A percentile compares a stretch with the other conserved stretches of the same genome.
Evolutionary conservation across 2,113 vertebrate species (phyloP).

Genomic region (Raja brachyura): DNA sequence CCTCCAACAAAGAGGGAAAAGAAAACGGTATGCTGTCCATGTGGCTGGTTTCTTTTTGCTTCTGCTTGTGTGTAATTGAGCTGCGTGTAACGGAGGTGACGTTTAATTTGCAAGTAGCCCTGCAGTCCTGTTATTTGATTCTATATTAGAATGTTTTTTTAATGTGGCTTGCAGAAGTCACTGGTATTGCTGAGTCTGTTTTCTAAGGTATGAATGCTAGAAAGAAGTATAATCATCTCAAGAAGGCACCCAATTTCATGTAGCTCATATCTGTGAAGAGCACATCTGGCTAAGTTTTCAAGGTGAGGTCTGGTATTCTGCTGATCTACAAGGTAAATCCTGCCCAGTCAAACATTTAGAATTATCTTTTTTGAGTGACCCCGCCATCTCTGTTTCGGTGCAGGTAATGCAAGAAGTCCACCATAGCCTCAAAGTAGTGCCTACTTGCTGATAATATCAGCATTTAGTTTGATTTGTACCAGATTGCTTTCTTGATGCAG

Average conservation of each 20-base stretch:
- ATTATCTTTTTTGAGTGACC: neutral
- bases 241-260: neutral
- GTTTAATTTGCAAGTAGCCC: neutral
- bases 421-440: neutral
- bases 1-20: constrained; percentile 87
- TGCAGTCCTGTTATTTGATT: neutral
- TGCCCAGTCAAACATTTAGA: neutral
- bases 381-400: neutral
- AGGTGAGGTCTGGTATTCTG: neutral
- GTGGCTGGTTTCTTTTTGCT: neutral
- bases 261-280: neutral
- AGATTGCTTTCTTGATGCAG: neutral
- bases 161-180: neutral
- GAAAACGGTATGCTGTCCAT: constrained; percentile 75
- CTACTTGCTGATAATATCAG: neutral
- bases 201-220: neutral
- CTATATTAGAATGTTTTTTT: neutral
- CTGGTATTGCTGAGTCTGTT: neutral
- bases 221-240: neutral
- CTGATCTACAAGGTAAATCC: neutral
- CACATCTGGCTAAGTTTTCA: neutral
- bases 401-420: neutral
- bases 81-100: neutral
- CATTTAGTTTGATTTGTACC: neutral
- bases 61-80: neutral